phyloP scores from a whole-genome alignment of 2,113 vertebrate genomes.

The Oceanites oceanicus region DNA sequence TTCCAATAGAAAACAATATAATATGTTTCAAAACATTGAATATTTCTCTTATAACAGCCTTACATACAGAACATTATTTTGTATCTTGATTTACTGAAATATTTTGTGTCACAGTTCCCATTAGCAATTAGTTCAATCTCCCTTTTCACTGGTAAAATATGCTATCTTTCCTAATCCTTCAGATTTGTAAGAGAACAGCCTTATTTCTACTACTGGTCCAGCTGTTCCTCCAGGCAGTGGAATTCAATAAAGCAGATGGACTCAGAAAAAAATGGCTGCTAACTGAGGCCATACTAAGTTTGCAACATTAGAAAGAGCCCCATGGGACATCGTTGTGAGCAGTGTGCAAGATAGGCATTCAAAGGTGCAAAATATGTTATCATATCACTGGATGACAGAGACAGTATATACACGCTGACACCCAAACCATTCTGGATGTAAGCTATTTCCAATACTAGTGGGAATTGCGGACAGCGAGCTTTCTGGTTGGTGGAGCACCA shows the following conservation, averaged over 20 bases:
- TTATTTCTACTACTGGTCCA: not conserved
- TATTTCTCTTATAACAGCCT: not conserved
- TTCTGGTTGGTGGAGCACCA: not conserved
- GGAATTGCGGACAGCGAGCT: not conserved
- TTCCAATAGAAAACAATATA: not conserved
- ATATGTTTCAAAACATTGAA: not conserved
- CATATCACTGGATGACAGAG: not conserved
- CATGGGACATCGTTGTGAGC: not conserved
- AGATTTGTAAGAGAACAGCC: not conserved
- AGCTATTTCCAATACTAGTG: not conserved
- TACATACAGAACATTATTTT: not conserved
- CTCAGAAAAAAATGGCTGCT: not conserved
- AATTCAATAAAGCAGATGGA: not conserved
- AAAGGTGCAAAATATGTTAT: not conserved
- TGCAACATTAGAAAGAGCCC: not conserved
- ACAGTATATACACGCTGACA: not conserved
- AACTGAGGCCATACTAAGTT: not conserved
- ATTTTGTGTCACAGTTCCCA: not conserved
- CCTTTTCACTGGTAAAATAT: not conserved
- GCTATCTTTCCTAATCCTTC: not conserved
- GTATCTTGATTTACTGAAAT: not conserved
- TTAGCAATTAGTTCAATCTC: not conserved
- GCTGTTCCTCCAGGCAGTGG: not conserved
- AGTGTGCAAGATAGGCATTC: not conserved
- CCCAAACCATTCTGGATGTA: not conserved